Evolutionary conservation across 2,888 invertebrate species (phyloP).

Genomic region (Heliconius ismenius): DNA sequence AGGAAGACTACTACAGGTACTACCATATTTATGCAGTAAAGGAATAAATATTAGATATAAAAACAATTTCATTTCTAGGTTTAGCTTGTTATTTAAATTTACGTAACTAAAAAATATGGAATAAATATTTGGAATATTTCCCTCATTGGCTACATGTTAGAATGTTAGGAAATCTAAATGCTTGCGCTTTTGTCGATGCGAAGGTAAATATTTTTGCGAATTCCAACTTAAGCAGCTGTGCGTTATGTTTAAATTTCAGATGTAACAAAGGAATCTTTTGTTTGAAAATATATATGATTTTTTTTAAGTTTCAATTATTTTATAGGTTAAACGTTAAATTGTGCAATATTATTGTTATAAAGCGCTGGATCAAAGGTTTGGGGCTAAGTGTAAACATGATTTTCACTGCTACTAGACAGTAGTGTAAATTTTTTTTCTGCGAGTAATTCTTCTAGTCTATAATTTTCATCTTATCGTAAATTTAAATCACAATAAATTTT

Average conservation of each 20-base stretch:
- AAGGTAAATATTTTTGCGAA: slow-evolving; percentile 40
- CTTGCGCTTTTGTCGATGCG: slow-evolving; percentile 40
- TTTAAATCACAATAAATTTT: too few relatives aligned
- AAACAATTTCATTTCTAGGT: too few relatives aligned
- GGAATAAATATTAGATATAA: too few relatives aligned
- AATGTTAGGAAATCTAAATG: slow-evolving; percentile 6
- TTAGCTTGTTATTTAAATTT: neutral
- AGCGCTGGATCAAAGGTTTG: too few relatives aligned
- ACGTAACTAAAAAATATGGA: neutral
- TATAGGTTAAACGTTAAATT: neutral
- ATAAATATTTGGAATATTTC: neutral
- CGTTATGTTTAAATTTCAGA: slow-evolving; percentile 24
- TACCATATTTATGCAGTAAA: slow-evolving; percentile 43
- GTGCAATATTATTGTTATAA: neutral
- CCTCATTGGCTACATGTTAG: neutral
- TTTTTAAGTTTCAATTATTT: neutral
- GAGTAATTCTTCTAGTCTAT: too few relatives aligned
- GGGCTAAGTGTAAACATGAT: too few relatives aligned
- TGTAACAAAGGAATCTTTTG: neutral
- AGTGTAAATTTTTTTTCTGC: too few relatives aligned
- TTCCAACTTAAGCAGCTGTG: slow-evolving; percentile 39
- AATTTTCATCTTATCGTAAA: too few relatives aligned
- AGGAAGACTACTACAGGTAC: slow-evolving; percentile 96
- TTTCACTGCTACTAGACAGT: too few relatives aligned
- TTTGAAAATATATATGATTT: neutral